These are phyloP conservation scores for Hemiprocne comata DNA, from an alignment of 2,113 vertebrate genomes.

Conservation along the genomic window DNA sequence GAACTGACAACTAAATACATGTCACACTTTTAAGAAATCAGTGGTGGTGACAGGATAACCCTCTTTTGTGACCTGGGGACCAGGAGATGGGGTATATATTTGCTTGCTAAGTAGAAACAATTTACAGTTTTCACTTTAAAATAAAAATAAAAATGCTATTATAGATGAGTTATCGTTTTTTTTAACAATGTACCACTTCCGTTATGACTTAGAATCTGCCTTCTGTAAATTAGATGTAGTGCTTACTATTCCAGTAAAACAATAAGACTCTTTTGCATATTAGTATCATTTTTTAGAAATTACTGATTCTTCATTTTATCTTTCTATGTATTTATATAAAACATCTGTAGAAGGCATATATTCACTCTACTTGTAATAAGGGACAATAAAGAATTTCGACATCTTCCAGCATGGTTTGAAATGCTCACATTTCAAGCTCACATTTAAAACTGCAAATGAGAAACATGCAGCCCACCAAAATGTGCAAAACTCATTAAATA, in stretches of 20 bases:
- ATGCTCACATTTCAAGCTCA: not conserved
- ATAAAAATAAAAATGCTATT: slow-evolving; percentile 72
- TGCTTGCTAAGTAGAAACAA: slow-evolving; percentile 84
- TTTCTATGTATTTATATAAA: not conserved
- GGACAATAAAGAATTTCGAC: not conserved
- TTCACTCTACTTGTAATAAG: not conserved
- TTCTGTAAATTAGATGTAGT: slow-evolving; percentile 37
- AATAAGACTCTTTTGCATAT: not conserved
- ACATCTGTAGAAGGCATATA: not conserved
- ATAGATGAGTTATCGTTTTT: slow-evolving; percentile 64
- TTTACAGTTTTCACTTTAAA: slow-evolving; percentile 75
- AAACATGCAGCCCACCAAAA: slow-evolving; percentile 51
- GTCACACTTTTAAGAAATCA: slow-evolving; percentile 86
- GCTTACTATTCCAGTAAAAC: not conserved
- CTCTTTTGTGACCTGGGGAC: slow-evolving; percentile 84
- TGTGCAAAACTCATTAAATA: slow-evolving; percentile 49
- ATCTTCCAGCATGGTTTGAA: slow-evolving; percentile 33
- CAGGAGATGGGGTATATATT: slow-evolving; percentile 78
- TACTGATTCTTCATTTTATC: not conserved
- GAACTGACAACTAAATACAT: slow-evolving; percentile 91
- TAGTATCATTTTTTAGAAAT: not conserved
- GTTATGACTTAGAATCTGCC: slow-evolving; percentile 29
- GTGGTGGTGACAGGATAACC: slow-evolving; percentile 82
- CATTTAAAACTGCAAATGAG: slow-evolving; percentile 48
- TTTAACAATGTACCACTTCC: slow-evolving; percentile 62